Evolutionary conservation across 2,797 vertebrate genomes (phyloP).

Genomic region (Chrysolophus pictus): DNA sequence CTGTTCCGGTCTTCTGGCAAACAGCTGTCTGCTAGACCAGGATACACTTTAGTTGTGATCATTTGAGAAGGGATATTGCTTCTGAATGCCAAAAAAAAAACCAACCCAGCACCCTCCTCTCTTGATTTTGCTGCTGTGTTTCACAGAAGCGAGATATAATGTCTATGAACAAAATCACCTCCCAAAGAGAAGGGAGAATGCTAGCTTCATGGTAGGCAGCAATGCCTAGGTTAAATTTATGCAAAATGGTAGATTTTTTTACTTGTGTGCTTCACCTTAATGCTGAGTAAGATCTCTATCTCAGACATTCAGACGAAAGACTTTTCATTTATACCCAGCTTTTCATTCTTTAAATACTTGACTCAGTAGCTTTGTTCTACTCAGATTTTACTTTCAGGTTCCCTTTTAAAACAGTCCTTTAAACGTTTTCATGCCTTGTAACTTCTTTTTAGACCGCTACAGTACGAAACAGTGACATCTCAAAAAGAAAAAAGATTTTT

Average conservation of each 20-base stretch:
- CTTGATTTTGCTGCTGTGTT: not conserved
- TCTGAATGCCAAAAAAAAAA: not conserved
- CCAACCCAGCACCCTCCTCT: not conserved
- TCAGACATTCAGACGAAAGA: not conserved
- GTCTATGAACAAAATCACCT: not conserved
- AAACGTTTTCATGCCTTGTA: not conserved
- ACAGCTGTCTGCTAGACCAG: not conserved
- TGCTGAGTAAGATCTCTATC: not conserved
- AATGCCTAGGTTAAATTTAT: not conserved
- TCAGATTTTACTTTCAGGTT: conserved; percentile 9
- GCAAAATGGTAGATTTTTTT: not conserved
- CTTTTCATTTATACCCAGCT: not conserved
- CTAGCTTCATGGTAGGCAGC: not conserved
- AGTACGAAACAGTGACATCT: not conserved
- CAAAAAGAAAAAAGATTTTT: not conserved
- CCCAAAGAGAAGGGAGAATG: not conserved
- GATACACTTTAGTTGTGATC: not conserved
- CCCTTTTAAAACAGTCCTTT: not conserved
- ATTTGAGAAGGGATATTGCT: not conserved
- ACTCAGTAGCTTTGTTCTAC: not conserved
- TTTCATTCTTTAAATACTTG: not conserved
- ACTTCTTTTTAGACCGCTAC: not conserved
- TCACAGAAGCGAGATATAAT: not conserved
- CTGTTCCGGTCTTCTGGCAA: not conserved
- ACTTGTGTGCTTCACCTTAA: not conserved